phyloP scores from a whole-genome alignment of 92 coral and sea anemone species.

The Hydrozoanthus gracilis region DNA sequence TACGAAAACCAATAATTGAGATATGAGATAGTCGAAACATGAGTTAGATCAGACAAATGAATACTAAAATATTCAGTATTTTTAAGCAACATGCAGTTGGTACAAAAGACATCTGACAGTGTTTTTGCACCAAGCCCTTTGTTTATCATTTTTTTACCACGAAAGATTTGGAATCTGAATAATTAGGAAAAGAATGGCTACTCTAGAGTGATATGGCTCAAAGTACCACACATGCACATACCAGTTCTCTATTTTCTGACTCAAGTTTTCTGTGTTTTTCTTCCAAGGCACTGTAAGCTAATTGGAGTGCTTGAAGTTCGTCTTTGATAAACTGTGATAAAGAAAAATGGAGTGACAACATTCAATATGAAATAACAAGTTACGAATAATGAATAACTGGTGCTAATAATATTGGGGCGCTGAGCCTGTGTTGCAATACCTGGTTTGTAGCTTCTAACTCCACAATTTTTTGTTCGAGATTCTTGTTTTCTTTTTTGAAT shows the following conservation, averaged over 20 bases:
- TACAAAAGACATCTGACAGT: too few relatives aligned
- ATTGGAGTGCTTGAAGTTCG: conserved; percentile 91
- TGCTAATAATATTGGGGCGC: too few relatives aligned
- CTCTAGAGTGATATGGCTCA: too few relatives aligned
- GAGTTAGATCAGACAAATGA: too few relatives aligned
- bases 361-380: background rate
- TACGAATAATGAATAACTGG: background rate
- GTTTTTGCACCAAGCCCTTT: too few relatives aligned
- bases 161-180: too few relatives aligned
- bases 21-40: too few relatives aligned
- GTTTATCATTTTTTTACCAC: too few relatives aligned
- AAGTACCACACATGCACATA: conserved; percentile 10
- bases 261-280: conserved; percentile 78
- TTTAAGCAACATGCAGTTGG: too few relatives aligned
- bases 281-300: conserved; percentile 82
- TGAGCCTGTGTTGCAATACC: conserved; percentile 38
- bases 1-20: too few relatives aligned
- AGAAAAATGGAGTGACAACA: background rate
- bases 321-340: conserved; percentile 81
- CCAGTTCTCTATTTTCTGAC: conserved; percentile 93
- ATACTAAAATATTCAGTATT: too few relatives aligned
- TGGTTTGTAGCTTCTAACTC: conserved; percentile 87
- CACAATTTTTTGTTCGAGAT: conserved; percentile 79
- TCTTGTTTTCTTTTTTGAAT: conserved; percentile 74
- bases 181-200: too few relatives aligned